Base-by-base conservation (phyloP, 2,888 invertebrate genomes). In the Chrysolina oricalcia region DNA sequence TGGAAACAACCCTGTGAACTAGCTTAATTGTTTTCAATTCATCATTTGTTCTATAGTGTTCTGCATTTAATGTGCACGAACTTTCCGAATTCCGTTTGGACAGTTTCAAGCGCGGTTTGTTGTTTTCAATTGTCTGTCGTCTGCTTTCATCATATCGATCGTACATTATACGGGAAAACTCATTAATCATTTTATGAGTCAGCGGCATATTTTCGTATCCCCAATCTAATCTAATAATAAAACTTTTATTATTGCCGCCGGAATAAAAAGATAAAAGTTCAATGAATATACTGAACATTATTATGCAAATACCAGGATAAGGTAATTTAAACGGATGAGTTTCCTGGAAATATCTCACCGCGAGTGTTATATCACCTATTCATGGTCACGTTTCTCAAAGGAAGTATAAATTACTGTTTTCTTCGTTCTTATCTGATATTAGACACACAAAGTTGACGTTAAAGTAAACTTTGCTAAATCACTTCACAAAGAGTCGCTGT, bases 391-490 rank as follows among this genome's bases (percentile, higher is more conserved):
- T 63, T 74, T 74, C 65, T 71, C 72, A 67, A 46, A 74, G 73
- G 76, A 76, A 76, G 62, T 76, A 73, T 75, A 72, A 72, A 75
- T 72, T 69, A 69, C 65, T 65, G 72, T 75, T 72, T 69, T 74
- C 53, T 70, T 69, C 27, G 41, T 11, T 69, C 66, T 73, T 73
- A 73, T 73, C 73, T 64, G 72, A 75, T 72, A 63, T 66, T 73
- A 73, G 53, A 41, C 69, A 73, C 68, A 73, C 67, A 72, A 66
- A 67, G 53, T 69, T 69, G 53, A 53, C 69, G 67, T 73, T 69
- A 53, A 69, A 40, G 69, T 69, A 69, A 73, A 73, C 63, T 41
- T 69, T 23, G 69, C 68, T 63, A 69, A 53, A 46, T 41, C 40
- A 41, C 27, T 64, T 59, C 67, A 67, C 67, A 66, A 59, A 59